Evolutionary conservation across 2,113 vertebrate genomes (phyloP).

Genomic region (Pedetes capensis): DNA sequence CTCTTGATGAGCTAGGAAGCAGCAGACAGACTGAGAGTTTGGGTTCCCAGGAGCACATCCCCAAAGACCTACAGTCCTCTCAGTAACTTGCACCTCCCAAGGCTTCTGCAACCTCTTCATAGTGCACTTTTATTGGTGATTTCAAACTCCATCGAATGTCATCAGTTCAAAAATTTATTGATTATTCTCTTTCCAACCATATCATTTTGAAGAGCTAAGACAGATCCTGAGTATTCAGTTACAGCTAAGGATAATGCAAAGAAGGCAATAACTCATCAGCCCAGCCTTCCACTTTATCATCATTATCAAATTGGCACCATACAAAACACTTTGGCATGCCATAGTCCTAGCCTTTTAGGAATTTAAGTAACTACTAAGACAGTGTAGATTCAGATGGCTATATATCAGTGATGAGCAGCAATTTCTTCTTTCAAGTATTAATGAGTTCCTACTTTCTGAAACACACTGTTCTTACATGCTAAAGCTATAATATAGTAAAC

Average conservation of each 20-base stretch:
- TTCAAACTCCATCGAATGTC: background rate
- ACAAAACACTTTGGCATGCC: background rate
- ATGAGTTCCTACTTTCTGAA: background rate
- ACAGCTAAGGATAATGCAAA: background rate
- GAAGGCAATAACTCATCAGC: background rate
- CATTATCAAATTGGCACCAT: conserved; percentile 29
- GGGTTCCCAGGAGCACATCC: too few relatives aligned
- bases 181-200: background rate
- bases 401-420: background rate
- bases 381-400: background rate
- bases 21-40: background rate
- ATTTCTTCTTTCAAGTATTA: background rate
- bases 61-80: too few relatives aligned
- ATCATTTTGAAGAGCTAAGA: background rate
- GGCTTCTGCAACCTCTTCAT: too few relatives aligned
- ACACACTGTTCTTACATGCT: background rate
- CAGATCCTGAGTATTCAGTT: background rate
- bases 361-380: background rate
- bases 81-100: too few relatives aligned
- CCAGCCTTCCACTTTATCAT: background rate
- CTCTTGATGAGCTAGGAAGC: background rate
- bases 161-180: conserved; percentile 37
- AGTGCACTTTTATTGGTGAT: too few relatives aligned
- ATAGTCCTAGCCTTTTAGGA: background rate
- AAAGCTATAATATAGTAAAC: background rate